Evolutionary conservation across 2,113 vertebrate species (phyloP).

Genomic region (Sialia sialis): DNA sequence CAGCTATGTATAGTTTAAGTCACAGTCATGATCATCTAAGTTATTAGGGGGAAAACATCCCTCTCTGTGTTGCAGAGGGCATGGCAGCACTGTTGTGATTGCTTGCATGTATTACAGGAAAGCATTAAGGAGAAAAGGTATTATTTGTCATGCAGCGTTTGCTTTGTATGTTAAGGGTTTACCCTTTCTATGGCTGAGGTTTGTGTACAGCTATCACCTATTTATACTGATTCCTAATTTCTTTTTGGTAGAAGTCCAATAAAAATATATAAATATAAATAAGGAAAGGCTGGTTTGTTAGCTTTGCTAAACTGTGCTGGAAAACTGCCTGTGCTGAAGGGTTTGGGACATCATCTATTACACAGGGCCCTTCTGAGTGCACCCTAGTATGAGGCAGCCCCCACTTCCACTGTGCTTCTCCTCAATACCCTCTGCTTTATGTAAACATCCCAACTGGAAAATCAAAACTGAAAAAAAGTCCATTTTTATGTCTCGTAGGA

Average conservation of each 20-base stretch:
- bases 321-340: background rate
- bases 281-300: background rate
- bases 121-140: background rate
- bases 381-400: background rate
- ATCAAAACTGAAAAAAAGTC: background rate
- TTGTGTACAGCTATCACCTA: background rate
- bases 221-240: background rate
- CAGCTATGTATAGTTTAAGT: background rate
- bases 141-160: background rate
- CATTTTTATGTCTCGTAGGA: background rate
- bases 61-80: background rate
- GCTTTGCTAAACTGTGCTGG: background rate
- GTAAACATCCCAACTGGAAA: background rate
- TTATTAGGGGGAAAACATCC: background rate
- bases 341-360: background rate
- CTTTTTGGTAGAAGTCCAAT: background rate
- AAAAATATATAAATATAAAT: background rate
- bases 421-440: background rate
- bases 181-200: background rate
- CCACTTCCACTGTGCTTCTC: accelerated
- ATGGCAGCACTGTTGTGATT: background rate
- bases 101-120: background rate
- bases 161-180: background rate
- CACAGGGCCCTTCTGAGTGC: background rate
- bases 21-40: background rate